Evolutionary conservation across 2,113 vertebrate genomes (phyloP).

Genomic region (Poeciliopsis occidentalis): DNA sequence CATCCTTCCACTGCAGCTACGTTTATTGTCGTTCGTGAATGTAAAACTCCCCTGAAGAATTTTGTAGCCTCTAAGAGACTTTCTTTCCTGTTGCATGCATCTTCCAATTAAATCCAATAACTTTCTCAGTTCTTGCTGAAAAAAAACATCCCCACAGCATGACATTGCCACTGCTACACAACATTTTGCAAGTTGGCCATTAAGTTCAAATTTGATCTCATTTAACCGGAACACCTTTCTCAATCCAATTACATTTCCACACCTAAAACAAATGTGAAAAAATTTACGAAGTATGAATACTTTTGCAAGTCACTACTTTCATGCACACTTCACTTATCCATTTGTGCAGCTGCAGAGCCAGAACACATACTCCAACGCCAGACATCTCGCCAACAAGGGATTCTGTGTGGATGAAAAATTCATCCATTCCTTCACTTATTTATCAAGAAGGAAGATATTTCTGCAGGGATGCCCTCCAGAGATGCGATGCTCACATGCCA

Average conservation of each 20-base stretch:
- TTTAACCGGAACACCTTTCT: neutral
- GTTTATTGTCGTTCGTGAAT: neutral
- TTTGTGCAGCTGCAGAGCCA: constrained; percentile 42
- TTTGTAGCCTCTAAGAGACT: neutral
- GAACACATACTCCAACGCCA: constrained; percentile 56
- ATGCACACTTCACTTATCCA: neutral
- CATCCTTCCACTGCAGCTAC: neutral
- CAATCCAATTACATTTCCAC: neutral
- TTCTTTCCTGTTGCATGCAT: neutral
- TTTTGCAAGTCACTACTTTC: neutral
- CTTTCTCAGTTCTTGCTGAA: neutral
- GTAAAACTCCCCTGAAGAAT: neutral
- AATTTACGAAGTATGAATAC: neutral
- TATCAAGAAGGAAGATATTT: constrained; percentile 76
- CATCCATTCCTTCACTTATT: constrained; percentile 80
- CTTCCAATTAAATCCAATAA: neutral
- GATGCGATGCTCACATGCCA: constrained; percentile 75
- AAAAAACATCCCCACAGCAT: neutral
- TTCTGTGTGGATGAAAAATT: constrained; percentile 79
- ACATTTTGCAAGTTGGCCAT: neutral
- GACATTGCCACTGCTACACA: neutral
- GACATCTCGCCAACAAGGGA: constrained; percentile 76
- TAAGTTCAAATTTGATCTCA: neutral
- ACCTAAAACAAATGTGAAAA: neutral
- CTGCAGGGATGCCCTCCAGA: constrained; percentile 77